Conservation (phyloP, 2,113 vertebrate species). For the Boleophthalmus pectinirostris region DNA sequence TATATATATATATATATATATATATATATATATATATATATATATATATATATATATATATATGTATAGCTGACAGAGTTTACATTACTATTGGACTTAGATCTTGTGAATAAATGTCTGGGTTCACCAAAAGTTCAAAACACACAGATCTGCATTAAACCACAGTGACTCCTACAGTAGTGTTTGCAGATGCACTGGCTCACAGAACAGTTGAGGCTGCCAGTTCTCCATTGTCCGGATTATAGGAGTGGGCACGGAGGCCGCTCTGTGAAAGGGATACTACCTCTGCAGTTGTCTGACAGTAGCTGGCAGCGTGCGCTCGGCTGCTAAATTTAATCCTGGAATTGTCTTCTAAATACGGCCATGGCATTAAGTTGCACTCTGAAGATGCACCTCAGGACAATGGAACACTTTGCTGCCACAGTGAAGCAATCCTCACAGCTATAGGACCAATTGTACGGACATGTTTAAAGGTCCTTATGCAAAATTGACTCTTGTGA, state of each 20-base stretch:
- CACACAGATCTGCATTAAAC: not conserved
- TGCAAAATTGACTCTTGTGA: too few species aligned
- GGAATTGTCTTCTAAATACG: slow-evolving; percentile 22
- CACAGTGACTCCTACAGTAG: not conserved
- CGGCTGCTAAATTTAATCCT: slow-evolving; percentile 40
- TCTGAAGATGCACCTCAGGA: slow-evolving; percentile 39
- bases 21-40: too few species aligned
- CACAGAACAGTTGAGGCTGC: not conserved
- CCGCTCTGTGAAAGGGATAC: slow-evolving; percentile 8
- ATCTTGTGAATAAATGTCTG: not conserved
- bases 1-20: too few species aligned
- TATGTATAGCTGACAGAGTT: not conserved
- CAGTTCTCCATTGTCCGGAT: slow-evolving; percentile 7
- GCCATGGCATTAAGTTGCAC: slow-evolving; percentile 18
- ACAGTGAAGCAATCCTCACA: slow-evolving; percentile 26
- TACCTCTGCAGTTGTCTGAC: slow-evolving; percentile 8
- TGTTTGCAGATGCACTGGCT: not conserved
- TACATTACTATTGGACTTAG: not conserved
- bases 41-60: too few species aligned
- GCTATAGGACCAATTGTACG: slow-evolving; percentile 18
- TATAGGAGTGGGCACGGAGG: not conserved
- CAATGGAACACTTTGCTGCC: slow-evolving; percentile 34
- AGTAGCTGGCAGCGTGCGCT: slow-evolving; percentile 31
- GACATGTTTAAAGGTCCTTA: too few species aligned
- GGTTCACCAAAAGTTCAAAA: not conserved